Base-by-base conservation (phyloP, 2,888 invertebrate genomes). In the Dicranocentrus wangi region DNA sequence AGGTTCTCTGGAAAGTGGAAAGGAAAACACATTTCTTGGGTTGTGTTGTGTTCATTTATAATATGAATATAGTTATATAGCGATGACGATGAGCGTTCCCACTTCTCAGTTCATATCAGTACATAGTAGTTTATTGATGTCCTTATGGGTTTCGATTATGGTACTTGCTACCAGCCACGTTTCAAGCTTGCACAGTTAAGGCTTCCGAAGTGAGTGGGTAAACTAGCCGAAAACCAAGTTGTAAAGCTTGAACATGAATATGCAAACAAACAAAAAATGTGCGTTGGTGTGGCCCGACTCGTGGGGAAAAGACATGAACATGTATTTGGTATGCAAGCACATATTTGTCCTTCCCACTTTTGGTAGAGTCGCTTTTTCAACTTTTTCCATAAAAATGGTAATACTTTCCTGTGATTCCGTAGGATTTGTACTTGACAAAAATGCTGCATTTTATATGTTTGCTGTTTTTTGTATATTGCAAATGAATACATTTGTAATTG, bases 101-200 rank as follows among this genome's bases (percentile, higher is more conserved):
- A 32, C 3, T 32, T 32, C 32, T 2, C 28, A 61, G 28, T 17
- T 61, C 13, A 63, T 23, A 19, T 23, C 19, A 63, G 63, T 63
- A 58, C n/a, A n/a, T n/a, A n/a, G 27, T 19, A 71, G 28, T 60
- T 71, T 61, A 61, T 28, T 61, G 47, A 60, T 61, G 55, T 65
- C 73, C 51, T 55, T 65, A 73, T 55, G 55, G 53, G 43, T 73
- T 73, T 42, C 55, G 61, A 72, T 61, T 72, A 71, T 61, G 61
- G 25, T 72, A n/a, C 42, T 73, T 73, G 73, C 39, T 73, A 53
- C 53, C 60, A 19, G 3, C 55, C 28, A 25, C 15, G 21, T 7
- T 32, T 15, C 13, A 43, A 1, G 5, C 43, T 65, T 1, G 15
- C 42, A 43, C 43, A 32, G 3, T 32, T 32, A 7, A 32, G 32